Percentiles rank a stretch among this genome's conserved stretches.
Conservation (phyloP, 2,113 vertebrate genomes). For the Phodopus roborovskii region DNA sequence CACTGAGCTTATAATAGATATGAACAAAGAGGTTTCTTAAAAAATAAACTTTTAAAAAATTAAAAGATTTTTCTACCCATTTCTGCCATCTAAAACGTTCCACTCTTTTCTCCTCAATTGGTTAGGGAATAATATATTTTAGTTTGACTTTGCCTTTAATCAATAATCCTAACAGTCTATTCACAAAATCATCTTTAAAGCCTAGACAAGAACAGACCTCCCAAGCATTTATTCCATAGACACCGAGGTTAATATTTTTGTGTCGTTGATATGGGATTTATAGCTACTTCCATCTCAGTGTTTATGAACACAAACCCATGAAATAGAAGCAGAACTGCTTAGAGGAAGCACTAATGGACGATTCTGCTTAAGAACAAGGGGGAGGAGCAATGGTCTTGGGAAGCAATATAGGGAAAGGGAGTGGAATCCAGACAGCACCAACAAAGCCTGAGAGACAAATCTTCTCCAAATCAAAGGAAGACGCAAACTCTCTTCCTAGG, state of each 20-base stretch:
- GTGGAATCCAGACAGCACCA: not conserved
- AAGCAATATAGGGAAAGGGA: not conserved
- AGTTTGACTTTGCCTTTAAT: not conserved
- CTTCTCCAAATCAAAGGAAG: not conserved
- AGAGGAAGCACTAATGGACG: not conserved
- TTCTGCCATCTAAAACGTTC: not conserved
- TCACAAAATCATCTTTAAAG: conserved; percentile 25
- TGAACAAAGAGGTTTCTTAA: not conserved
- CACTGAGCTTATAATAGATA: conserved; percentile 17
- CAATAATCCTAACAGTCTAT: not conserved
- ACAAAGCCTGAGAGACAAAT: not conserved
- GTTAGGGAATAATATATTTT: conserved; percentile 21
- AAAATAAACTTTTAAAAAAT: conserved; percentile 24
- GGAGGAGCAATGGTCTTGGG: no score
- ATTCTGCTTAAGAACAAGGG: not conserved
- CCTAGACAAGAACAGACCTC: not conserved
- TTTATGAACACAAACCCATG: not conserved
- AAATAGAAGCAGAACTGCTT: not conserved
- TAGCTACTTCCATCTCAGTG: not conserved
- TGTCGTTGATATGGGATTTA: not conserved
- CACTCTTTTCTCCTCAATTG: conserved; percentile 25
- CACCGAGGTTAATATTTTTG: not conserved
- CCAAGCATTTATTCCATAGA: not conserved
- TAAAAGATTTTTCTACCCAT: not conserved
- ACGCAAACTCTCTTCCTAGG: not conserved